Base-by-base conservation (phyloP, 2,797 vertebrate species). In the Hyperoplus lanceolatus region DNA sequence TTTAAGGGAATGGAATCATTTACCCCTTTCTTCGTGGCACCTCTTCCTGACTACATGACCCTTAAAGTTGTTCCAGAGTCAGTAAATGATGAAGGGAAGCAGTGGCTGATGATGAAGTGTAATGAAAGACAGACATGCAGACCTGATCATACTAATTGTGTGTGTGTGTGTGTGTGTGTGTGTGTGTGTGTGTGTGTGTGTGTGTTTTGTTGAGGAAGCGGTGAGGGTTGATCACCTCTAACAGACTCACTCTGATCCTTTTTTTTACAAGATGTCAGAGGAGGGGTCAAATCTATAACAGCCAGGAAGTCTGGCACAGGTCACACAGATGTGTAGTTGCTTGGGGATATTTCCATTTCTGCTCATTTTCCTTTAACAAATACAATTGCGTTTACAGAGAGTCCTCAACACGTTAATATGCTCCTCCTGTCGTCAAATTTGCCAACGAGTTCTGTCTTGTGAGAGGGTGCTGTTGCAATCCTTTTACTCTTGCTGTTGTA, bases 321-420 rank as follows among this genome's bases (percentile, higher is more conserved):
- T 71, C 59, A 71, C 82, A 83, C 81, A 90, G 80, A 88, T 90
- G 83, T 87, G 67, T 51, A 50, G 50, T 65, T 57, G 69, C 90
- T 86, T 74, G 46, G 75, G 75, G 82, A 85, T 42, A 87, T 79
- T 64, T 75, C 16, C 10, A 39, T 15, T 41, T n/a, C 38, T 39
- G 29, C 29, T 75, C 3, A 18, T 62, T 79, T 79, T 79, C 21
- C 39, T 68, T 39, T 36, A 51, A 76, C 55, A 85, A 76, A 81
- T 83, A 46, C 67, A 88, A 62, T 29, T 70, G 15, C 69, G 41
- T 57, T 67, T 58, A 59, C 46, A 70, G 53, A 64, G 6, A 75
- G 58, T 55, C 38, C 38, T 53, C 18, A 48, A 49, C 48, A 71
- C 69, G 83, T 79, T 54, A 81, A 85, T 50, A 77, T 10, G 15